phyloP scores from a whole-genome alignment of 2,113 vertebrate species.

The Galeopterus variegatus region DNA sequence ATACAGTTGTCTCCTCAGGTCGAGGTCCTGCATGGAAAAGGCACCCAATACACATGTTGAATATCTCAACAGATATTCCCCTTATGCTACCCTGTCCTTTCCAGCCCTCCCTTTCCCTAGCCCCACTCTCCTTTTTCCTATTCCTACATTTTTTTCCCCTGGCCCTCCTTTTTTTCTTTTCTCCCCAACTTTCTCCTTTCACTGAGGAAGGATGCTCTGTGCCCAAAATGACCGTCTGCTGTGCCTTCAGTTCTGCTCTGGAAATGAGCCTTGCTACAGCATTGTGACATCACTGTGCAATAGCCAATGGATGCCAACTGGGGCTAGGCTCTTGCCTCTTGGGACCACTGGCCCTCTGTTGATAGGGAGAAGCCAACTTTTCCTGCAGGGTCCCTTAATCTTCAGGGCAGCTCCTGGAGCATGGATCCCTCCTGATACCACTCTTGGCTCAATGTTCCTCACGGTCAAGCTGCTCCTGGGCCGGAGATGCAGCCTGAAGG shows the following conservation, averaged over 20 bases:
- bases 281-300: slow-evolving; percentile 73
- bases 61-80: neutral
- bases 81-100: neutral
- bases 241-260: neutral
- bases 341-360: neutral
- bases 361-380: neutral
- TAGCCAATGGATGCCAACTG: slow-evolving; percentile 25
- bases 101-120: neutral
- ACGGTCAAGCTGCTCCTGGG: slow-evolving; percentile 80
- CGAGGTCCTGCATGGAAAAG: neutral
- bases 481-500: slow-evolving; percentile 73
- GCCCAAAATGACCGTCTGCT: neutral
- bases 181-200: neutral
- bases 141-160: neutral
- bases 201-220: neutral
- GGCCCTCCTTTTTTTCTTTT: neutral
- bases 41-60: neutral
- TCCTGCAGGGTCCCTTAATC: neutral
- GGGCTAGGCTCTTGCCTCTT: neutral
- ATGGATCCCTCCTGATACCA: slow-evolving; percentile 66
- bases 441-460: slow-evolving; percentile 65
- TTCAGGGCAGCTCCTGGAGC: neutral
- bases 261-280: neutral
- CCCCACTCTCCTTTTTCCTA: neutral
- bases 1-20: rapidly evolving